phyloP scores from a whole-genome alignment of 2,888 invertebrate species.

The Chesias legatella region DNA sequence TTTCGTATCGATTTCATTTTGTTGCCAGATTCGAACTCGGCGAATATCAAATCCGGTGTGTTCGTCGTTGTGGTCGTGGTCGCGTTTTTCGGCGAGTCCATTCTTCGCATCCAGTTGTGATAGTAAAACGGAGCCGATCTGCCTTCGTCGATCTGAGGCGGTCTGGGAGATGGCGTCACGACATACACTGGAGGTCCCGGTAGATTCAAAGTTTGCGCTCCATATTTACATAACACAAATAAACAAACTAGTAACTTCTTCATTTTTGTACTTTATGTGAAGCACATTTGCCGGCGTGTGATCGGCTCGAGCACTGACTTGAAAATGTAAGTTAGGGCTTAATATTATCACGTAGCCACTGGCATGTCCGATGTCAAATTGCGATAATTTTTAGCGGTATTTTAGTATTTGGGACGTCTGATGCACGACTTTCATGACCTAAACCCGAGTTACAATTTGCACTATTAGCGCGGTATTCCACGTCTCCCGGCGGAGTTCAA shows the following conservation, averaged over 20 bases:
- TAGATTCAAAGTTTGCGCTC: constrained; percentile 43
- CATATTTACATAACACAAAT: constrained; percentile 41
- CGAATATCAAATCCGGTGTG: constrained; percentile 71
- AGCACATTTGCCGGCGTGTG: constrained; percentile 51
- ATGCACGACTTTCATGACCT: constrained; percentile 63
- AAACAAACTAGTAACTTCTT: constrained; percentile 40
- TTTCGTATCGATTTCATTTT: constrained; percentile 65
- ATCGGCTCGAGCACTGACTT: constrained; percentile 48
- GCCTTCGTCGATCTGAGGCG: constrained; percentile 43
- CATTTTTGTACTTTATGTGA: constrained; percentile 45
- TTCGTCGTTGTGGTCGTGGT: constrained; percentile 46
- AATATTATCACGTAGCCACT: constrained; percentile 46
- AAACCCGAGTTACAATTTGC: constrained; percentile 60
- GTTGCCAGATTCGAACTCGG: constrained; percentile 65
- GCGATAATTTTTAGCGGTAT: constrained; percentile 77
- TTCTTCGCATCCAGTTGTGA: constrained; percentile 67
- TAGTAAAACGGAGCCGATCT: constrained; percentile 68
- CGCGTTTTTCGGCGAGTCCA: constrained; percentile 50
- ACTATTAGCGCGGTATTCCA: constrained; percentile 65
- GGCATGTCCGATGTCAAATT: constrained; percentile 47
- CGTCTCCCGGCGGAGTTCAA: constrained; percentile 44
- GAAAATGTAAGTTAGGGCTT: constrained; percentile 49
- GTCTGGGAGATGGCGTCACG: constrained; percentile 61
- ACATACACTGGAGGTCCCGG: constrained; percentile 68
- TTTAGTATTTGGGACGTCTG: constrained; percentile 59